Conservation (phyloP, 2,113 vertebrate genomes). For the Prietella phreatophila region DNA sequence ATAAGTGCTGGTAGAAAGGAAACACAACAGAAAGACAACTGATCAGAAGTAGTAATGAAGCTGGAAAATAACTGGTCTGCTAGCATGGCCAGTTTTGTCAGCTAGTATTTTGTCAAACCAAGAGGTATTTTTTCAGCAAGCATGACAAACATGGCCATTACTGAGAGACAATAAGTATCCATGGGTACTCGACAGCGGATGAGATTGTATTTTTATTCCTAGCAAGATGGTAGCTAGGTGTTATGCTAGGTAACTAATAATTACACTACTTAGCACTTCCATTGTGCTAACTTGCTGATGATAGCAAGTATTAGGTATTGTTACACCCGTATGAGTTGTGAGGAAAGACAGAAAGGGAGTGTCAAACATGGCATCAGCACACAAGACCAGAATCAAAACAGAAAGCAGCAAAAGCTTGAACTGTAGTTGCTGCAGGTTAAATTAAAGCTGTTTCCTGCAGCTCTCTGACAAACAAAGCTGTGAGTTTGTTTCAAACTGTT, state of each 20-base stretch:
- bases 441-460: slow-evolving; percentile 3
- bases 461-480: slow-evolving; percentile 9
- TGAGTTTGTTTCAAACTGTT: slow-evolving; percentile 13
- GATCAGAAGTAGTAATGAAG: background rate
- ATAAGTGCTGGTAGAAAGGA: background rate
- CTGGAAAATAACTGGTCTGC: background rate
- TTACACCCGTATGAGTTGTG: background rate
- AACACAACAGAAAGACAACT: background rate
- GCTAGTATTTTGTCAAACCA: background rate
- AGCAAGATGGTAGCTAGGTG: background rate
- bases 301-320: background rate
- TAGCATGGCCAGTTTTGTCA: background rate
- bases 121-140: background rate
- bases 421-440: background rate
- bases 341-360: background rate
- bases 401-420: background rate
- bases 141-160: background rate
- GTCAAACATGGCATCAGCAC: background rate
- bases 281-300: background rate
- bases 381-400: background rate
- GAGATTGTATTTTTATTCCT: background rate
- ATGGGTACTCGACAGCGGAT: no score
- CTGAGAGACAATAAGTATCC: background rate
- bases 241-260: background rate
- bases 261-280: background rate